A percentile compares a stretch with the other conserved stretches of the same genome.
Evolutionary conservation across 1,140 invertebrate genomes (phyloP).

Genomic region (Leptinotarsa undecemlineata): DNA sequence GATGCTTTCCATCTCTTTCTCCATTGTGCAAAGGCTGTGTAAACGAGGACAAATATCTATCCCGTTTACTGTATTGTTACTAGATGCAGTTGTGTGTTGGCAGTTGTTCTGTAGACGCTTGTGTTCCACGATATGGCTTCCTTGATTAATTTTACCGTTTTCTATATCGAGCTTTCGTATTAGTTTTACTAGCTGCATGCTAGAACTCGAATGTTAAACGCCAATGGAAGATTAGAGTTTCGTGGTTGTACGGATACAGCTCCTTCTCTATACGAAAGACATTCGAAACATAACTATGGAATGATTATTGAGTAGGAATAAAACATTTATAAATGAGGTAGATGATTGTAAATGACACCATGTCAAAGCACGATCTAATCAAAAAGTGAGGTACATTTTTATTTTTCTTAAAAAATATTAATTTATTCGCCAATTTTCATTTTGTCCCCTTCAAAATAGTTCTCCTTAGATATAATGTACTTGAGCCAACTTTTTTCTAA

Average conservation of each 20-base stretch:
- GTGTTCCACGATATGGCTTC: conserved; percentile 16
- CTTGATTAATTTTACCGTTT: conserved; percentile 23
- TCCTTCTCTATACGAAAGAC: too few relatives aligned
- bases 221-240: neutral
- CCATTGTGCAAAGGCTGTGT: neutral
- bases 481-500: too few relatives aligned
- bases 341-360: too few relatives aligned
- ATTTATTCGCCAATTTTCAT: too few relatives aligned
- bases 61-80: conserved; percentile 7
- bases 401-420: too few relatives aligned
- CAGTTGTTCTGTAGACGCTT: conserved; percentile 15
- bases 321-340: too few relatives aligned
- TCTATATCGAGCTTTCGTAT: neutral
- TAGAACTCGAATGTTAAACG: neutral
- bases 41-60: conserved; percentile 1
- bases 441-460: too few relatives aligned
- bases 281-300: too few relatives aligned
- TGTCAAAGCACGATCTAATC: too few relatives aligned
- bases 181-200: conserved; percentile 7
- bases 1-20: conserved; percentile 9
- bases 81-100: conserved; percentile 9
- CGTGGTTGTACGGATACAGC: neutral
- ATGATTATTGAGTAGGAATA: too few relatives aligned
- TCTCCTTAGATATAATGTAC: too few relatives aligned
- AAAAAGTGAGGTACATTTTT: too few relatives aligned